Evolutionary conservation across 2,888 invertebrate species (phyloP).

Genomic region (Panzeria rudis): DNA sequence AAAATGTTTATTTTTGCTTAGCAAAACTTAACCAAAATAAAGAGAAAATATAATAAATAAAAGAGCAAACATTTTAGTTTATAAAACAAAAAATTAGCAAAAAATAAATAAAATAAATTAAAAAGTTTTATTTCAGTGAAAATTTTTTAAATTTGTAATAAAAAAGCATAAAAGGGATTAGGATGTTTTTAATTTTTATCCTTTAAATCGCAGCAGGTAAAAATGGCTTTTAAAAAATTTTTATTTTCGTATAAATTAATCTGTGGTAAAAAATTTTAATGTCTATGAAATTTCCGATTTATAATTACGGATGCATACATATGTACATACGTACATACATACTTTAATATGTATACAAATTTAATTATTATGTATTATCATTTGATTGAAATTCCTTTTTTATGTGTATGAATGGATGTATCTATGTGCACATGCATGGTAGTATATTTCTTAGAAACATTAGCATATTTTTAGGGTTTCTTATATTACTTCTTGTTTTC

Average conservation of each 20-base stretch:
- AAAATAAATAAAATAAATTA: conserved; percentile 2
- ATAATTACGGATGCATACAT: not conserved
- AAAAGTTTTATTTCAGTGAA: conserved; percentile 8
- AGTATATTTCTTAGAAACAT: not conserved
- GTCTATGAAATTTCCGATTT: not conserved
- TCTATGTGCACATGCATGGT: not conserved
- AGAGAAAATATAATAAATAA: conserved; percentile 2
- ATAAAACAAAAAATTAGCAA: not conserved
- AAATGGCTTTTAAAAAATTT: not conserved
- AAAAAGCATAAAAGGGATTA: not conserved
- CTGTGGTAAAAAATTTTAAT: not conserved
- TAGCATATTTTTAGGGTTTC: conserved; percentile 42
- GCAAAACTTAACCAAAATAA: conserved; percentile 7
- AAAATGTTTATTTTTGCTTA: conserved; percentile 27
- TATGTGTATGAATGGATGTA: not conserved
- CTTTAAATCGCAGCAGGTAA: conserved; percentile 14
- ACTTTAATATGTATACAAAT: too few relatives aligned
- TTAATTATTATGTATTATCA: not conserved
- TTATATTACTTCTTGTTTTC: not conserved
- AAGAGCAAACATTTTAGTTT: conserved; percentile 1
- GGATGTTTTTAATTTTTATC: not conserved
- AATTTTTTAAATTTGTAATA: conserved; percentile 1
- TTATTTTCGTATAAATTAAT: not conserved
- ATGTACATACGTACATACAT: not conserved
- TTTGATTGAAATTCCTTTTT: not conserved